Conservation (phyloP, 2,113 vertebrate genomes). For the Empidonax traillii region DNA sequence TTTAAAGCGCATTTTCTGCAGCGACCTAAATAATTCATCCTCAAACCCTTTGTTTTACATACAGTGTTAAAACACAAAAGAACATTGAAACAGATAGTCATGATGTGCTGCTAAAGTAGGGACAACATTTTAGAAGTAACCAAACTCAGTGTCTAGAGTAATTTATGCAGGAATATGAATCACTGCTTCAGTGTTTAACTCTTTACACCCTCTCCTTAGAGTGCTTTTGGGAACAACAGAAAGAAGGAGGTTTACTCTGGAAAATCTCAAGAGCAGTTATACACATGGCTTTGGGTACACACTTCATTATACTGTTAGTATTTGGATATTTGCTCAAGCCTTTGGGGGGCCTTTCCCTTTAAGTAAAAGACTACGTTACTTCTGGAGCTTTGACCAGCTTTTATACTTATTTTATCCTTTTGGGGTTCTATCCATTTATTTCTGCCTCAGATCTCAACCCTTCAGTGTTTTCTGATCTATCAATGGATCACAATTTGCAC, state of each 20-base stretch:
- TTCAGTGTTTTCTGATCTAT: background rate
- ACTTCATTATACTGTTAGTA: background rate
- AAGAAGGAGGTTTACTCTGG: background rate
- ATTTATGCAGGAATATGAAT: background rate
- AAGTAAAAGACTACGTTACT: background rate
- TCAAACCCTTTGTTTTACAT: background rate
- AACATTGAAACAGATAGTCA: background rate
- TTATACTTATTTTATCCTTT: background rate
- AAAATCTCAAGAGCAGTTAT: background rate
- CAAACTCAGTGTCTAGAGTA: background rate
- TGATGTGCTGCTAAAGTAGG: background rate
- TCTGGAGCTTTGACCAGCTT: background rate
- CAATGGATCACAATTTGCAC: background rate
- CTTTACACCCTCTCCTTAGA: background rate
- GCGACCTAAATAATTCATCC: conserved; percentile 8
- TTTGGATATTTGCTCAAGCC: background rate
- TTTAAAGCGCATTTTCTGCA: conserved; percentile 9
- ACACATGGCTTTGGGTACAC: background rate
- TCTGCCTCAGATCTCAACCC: background rate
- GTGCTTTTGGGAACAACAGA: background rate
- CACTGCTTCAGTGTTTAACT: background rate
- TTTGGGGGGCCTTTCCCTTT: background rate
- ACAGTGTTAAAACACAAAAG: background rate
- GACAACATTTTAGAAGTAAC: background rate
- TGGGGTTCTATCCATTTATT: background rate